phyloP scores from a whole-genome alignment of 2,797 vertebrate species.

The Botia kubotai region DNA sequence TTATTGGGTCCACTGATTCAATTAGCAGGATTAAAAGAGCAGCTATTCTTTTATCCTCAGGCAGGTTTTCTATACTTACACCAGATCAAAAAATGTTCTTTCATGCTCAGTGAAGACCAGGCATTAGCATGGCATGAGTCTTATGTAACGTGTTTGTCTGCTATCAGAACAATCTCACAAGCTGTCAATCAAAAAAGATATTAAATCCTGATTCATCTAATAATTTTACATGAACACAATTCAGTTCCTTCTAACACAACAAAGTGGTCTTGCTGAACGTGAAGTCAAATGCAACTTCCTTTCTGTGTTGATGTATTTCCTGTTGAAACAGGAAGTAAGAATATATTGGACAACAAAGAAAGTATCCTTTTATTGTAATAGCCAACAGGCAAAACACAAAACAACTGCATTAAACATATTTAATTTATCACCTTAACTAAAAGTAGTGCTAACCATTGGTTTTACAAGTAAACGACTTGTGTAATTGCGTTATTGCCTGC shows the following conservation, averaged over 20 bases:
- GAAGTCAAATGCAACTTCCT: background rate
- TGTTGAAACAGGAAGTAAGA: too few relatives aligned
- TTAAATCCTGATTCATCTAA: background rate
- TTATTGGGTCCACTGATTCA: conserved; percentile 35
- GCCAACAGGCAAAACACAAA: background rate
- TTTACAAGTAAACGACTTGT: background rate
- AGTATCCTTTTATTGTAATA: background rate
- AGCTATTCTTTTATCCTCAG: conserved; percentile 13
- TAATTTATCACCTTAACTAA: background rate
- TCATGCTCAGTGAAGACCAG: background rate
- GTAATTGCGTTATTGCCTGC: conserved; percentile 10
- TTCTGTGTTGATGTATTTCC: background rate
- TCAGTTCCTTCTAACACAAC: background rate
- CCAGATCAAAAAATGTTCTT: conserved; percentile 33
- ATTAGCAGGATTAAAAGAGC: conserved; percentile 46
- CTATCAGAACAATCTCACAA: too few relatives aligned
- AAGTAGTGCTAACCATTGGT: background rate
- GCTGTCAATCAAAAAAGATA: background rate
- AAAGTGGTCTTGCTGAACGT: background rate
- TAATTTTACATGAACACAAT: background rate
- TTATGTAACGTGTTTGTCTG: background rate
- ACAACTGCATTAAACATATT: background rate
- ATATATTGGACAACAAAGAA: too few relatives aligned
- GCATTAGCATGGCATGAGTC: background rate
- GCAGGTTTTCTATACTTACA: background rate